Conservation (phyloP, 2,888 invertebrate genomes). For the Dicycla oo region DNA sequence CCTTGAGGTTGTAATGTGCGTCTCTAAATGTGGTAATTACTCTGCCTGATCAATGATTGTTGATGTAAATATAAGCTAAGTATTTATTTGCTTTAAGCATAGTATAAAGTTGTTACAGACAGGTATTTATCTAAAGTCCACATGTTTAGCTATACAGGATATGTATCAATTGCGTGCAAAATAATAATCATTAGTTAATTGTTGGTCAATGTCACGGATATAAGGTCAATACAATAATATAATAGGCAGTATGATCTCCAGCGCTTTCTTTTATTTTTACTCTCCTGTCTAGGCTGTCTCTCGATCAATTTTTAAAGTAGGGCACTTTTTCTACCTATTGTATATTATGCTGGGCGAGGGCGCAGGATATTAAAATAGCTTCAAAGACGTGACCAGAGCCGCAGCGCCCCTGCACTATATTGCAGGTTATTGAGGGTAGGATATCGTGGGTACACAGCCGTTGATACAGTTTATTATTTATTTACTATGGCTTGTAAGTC, state of each 20-base stretch:
- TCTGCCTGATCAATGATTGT: neutral
- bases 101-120: too few relatives aligned
- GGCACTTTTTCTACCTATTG: neutral
- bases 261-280: neutral
- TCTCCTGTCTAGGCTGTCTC: neutral
- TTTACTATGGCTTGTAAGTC: neutral
- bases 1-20: too few relatives aligned
- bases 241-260: neutral
- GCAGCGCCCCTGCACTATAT: neutral
- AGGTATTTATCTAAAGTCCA: too few relatives aligned
- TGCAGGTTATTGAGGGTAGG: conserved; percentile 12
- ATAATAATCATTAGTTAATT: too few relatives aligned
- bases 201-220: too few relatives aligned
- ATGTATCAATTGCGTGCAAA: too few relatives aligned
- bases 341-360: neutral
- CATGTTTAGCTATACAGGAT: too few relatives aligned
- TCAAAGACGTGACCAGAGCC: conserved; percentile 47
- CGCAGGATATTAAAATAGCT: conserved; percentile 52
- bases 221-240: too few relatives aligned
- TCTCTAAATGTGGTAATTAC: neutral
- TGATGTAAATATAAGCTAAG: too few relatives aligned
- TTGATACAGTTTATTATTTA: neutral
- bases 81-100: too few relatives aligned
- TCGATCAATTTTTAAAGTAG: conserved; percentile 9
- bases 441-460: neutral